Evolutionary conservation across 2,113 vertebrate genomes (phyloP).

Genomic region (Nerophis ophidion): DNA sequence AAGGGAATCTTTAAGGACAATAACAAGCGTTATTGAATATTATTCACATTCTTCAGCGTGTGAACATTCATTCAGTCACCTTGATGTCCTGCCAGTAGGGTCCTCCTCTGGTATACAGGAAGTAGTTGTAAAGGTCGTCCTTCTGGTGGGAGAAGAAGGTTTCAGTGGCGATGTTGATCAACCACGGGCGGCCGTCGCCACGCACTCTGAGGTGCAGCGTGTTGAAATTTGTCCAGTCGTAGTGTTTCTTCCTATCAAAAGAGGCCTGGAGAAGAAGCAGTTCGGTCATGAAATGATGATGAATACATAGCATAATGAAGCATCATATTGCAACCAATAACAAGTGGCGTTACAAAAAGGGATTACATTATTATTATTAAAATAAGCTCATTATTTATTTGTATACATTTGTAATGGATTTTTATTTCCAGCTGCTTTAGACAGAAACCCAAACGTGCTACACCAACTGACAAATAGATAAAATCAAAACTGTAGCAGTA

Average conservation of each 20-base stretch:
- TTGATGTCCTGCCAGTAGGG: slow-evolving; percentile 97
- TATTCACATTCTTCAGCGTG: neutral
- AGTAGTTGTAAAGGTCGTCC: slow-evolving; percentile 89
- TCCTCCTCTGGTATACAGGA: slow-evolving; percentile 89
- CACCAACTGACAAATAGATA: too few relatives aligned
- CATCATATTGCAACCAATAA: too few relatives aligned
- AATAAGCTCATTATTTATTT: too few relatives aligned
- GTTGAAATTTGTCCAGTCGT: slow-evolving; percentile 88
- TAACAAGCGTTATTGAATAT: too few relatives aligned
- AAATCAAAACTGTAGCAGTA: too few relatives aligned
- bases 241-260: slow-evolving; percentile 77
- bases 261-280: slow-evolving; percentile 62
- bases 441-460: too few relatives aligned
- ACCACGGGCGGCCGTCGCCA: slow-evolving; percentile 94
- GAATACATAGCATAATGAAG: too few relatives aligned
- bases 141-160: slow-evolving; percentile 77
- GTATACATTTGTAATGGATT: too few relatives aligned
- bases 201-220: slow-evolving; percentile 83
- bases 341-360: too few relatives aligned
- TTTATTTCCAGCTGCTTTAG: too few relatives aligned
- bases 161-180: slow-evolving; percentile 81
- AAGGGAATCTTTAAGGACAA: slow-evolving; percentile 81
- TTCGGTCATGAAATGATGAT: too few relatives aligned
- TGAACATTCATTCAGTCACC: slow-evolving; percentile 55
- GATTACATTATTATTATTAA: too few relatives aligned